Base-by-base conservation (phyloP, 2,888 invertebrate genomes). In the Megamerina dolium region DNA sequence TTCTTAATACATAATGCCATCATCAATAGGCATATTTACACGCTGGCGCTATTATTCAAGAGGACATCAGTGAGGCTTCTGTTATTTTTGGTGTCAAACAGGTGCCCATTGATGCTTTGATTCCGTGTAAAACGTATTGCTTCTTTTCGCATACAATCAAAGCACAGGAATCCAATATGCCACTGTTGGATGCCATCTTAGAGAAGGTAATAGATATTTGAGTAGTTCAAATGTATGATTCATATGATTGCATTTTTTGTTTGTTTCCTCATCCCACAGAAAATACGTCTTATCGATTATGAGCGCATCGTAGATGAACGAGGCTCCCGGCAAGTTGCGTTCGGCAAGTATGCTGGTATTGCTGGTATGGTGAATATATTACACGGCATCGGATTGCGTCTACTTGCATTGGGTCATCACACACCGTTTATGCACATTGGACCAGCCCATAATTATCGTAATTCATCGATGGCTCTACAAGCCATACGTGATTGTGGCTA, bases 381-480 rank as follows among this genome's bases (percentile, higher is more conserved):
- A 13, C 99, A 99, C 63, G 99, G 99, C 1, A 75, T 99, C 33
- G 99, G 99, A 0, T 76, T 99, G 26, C 76, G 99, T 37, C 76
- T 70, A 10, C 74, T 99, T 41, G 97, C 97, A 0, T 74, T 99
- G 18, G 99, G 99, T 0, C 97, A 99, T 69, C 99, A 99, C 64
- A 99, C 99, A 0, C 99, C 99, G 0, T 99, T 99, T 64, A 95
- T 99, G 96, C 95, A 99, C 64, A 90, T 99, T 51, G 97, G 95
- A 0, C 93, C 95, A 4, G 94, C 99, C 0, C 99, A 99, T 66
- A 99, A 99, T 72, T 99, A 99, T 73, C 80, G 97, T 26, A 95
- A 90, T 69, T 94, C 93, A 0, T 93, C 92, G 58, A 95, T 96
- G 92, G 97, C 97, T 1, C 80, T 90, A 19, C 97, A 99, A 70